phyloP scores from a whole-genome alignment of 1,140 invertebrate species.

The Monochamus saltuarius region DNA sequence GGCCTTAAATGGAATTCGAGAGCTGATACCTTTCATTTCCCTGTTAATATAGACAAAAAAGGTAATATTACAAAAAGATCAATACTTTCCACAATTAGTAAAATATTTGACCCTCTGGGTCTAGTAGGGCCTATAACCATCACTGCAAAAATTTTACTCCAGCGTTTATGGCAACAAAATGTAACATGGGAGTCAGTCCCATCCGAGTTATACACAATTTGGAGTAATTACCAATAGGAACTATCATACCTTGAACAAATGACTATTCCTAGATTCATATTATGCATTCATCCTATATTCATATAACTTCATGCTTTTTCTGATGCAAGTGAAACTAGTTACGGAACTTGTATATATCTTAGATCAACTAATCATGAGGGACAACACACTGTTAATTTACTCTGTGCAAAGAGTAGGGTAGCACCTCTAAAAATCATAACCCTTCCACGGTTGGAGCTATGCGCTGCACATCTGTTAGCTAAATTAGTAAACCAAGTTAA shows the following conservation, averaged over 20 bases:
- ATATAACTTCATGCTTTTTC: conserved; percentile 3
- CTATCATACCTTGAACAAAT: not conserved
- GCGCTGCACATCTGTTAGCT: not conserved
- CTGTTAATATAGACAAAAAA: too few relatives aligned
- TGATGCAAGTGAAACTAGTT: conserved; percentile 11
- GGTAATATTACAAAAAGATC: too few relatives aligned
- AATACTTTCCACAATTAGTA: not conserved
- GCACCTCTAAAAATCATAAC: conserved; percentile 17
- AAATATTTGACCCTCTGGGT: conserved; percentile 1
- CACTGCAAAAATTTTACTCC: not conserved
- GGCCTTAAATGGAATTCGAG: too few relatives aligned
- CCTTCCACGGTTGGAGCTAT: conserved; percentile 14
- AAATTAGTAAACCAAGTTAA: not conserved
- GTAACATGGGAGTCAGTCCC: not conserved
- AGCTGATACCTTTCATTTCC: too few relatives aligned
- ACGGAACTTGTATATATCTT: conserved; percentile 12
- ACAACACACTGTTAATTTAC: not conserved
- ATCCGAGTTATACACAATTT: not conserved
- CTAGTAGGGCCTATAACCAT: not conserved
- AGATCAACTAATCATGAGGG: not conserved
- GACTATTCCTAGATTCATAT: not conserved
- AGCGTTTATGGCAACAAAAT: not conserved
- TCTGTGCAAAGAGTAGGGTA: conserved; percentile 16
- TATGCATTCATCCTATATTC: not conserved
- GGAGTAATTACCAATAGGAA: not conserved